phyloP scores from a whole-genome alignment of 2,113 vertebrate species.

The Bubo bubo region DNA sequence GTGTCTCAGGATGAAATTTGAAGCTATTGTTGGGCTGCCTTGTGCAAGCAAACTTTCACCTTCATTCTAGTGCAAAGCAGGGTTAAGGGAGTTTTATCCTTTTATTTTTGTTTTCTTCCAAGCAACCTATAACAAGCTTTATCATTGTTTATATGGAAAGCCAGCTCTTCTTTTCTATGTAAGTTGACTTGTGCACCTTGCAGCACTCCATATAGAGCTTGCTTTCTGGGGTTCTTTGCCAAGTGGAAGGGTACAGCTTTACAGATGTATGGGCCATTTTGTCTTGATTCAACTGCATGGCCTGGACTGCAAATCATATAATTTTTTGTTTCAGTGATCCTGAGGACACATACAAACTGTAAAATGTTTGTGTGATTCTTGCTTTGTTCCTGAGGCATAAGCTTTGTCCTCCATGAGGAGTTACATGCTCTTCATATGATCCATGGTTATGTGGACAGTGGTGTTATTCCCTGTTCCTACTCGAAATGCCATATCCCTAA shows the following conservation, averaged over 20 bases:
- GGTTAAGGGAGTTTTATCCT: neutral
- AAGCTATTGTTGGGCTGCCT: neutral
- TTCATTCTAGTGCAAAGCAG: accelerated
- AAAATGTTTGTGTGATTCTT: neutral
- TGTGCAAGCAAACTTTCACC: neutral
- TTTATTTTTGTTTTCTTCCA: neutral
- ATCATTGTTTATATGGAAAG: neutral
- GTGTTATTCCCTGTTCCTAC: neutral
- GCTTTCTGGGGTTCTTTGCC: neutral
- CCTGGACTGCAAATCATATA: neutral
- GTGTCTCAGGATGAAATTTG: accelerated
- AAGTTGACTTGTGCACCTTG: neutral
- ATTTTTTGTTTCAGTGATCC: neutral
- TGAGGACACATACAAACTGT: neutral
- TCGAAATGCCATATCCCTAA: neutral
- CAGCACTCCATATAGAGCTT: accelerated
- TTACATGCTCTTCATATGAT: neutral
- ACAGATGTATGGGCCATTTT: neutral
- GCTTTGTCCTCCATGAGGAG: neutral
- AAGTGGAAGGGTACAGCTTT: neutral
- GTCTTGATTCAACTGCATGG: neutral
- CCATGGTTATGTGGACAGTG: neutral
- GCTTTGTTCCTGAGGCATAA: neutral
- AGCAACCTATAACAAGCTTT: neutral
- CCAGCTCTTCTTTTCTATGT: accelerated